These are phyloP conservation scores for Amphilophus citrinellus DNA, from an alignment of 2,113 vertebrate species.

Conservation along the genomic window DNA sequence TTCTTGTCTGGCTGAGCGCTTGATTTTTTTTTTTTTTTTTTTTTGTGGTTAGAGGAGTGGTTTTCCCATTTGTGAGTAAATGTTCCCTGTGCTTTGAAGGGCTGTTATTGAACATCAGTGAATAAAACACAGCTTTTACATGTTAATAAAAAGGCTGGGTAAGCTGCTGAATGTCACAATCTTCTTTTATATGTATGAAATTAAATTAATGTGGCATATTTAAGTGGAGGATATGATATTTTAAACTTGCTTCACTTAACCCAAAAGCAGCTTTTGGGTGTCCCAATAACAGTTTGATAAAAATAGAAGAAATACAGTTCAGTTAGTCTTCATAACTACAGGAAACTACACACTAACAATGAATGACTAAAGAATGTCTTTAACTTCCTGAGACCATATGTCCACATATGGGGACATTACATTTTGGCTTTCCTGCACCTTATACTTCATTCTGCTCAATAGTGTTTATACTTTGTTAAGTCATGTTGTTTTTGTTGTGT, in stretches of 20 bases:
- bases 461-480: no score
- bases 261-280: background rate
- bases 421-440: no score
- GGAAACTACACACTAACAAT: background rate
- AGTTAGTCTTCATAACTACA: background rate
- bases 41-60: constrained; percentile 20
- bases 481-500: no score
- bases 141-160: background rate
- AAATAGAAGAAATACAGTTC: background rate
- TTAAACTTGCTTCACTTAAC: background rate
- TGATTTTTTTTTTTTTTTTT: constrained; percentile 22
- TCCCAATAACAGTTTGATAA: background rate
- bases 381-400: no score
- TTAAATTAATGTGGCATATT: constrained; percentile 1
- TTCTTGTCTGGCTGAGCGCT: constrained; percentile 16
- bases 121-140: constrained; percentile 22
- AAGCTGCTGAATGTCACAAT: background rate
- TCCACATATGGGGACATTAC: no score
- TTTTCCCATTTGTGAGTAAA: constrained; percentile 36
- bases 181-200: constrained; percentile 3
- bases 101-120: constrained; percentile 7
- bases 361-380: background rate
- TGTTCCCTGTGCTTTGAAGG: constrained; percentile 11
- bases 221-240: background rate
- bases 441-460: no score